These are phyloP conservation scores for Ganaspis brasiliensis DNA, from an alignment of 2,888 invertebrate species.

Conservation along the genomic window DNA sequence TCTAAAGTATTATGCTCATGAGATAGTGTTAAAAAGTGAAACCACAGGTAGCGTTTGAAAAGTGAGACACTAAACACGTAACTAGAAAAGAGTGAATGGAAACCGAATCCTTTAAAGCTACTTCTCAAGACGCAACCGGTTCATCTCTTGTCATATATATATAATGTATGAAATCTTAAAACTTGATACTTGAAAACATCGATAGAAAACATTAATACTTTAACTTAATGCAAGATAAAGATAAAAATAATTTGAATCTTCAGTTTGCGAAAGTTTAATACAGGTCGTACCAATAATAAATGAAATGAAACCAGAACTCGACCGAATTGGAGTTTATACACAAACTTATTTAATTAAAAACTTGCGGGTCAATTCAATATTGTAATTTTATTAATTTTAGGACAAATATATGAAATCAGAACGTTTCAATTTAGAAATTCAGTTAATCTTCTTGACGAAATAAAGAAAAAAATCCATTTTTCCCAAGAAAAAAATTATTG, in stretches of 20 bases:
- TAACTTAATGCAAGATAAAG: neutral
- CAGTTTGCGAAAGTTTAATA: neutral
- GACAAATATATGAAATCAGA: too few species aligned
- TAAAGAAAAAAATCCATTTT: too few species aligned
- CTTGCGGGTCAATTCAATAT: neutral
- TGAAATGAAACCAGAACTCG: neutral
- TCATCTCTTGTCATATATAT: conserved; percentile 49
- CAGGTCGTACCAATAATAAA: neutral
- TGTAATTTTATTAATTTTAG: too few species aligned
- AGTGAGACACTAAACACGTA: conserved; percentile 17
- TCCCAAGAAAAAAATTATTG: too few species aligned
- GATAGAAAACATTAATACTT: too few species aligned
- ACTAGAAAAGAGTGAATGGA: conserved; percentile 36
- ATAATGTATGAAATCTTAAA: conserved; percentile 29
- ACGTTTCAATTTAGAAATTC: too few species aligned
- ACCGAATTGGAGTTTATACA: neutral
- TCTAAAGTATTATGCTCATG: too few species aligned
- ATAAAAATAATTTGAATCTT: neutral
- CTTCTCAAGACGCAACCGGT: conserved; percentile 40
- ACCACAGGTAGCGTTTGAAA: neutral
- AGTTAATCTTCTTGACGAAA: too few species aligned
- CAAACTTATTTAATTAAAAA: neutral
- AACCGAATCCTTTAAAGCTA: conserved; percentile 27
- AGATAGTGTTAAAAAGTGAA: conserved; percentile 4
- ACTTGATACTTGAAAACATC: neutral